Evolutionary conservation across 2,888 invertebrate species (phyloP), one percentile per base, ranked within the genome.

Genomic region (Erebia ligea): DNA sequence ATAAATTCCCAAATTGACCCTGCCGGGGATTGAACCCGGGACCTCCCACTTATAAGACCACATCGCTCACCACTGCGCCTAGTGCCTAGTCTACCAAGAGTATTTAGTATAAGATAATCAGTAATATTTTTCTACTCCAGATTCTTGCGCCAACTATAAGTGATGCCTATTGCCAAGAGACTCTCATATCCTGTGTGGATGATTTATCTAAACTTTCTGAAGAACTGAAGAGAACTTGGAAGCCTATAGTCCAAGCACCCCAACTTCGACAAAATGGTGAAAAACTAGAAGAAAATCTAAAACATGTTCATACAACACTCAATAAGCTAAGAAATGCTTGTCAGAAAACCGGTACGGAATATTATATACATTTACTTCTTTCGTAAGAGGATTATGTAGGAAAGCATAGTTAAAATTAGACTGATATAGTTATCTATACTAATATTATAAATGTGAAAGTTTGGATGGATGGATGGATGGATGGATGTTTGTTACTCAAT

Each of bases 81-180:
- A n/a, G n/a, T n/a, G n/a, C n/a, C n/a, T n/a, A n/a, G n/a, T n/a
- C n/a, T n/a, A 42, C 3, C 10, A 10, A 52, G 17, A 8, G 17
- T 17, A 17, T n/a, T 17, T n/a, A 17, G 8, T 8, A 8, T 17
- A 52, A 17, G 10, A 19, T 17, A 2, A 19, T 45, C 13, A 11
- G 13, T 17, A 17, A 19, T 11, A 54, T 54, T 0, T 54, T 13
- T 50, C 6, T 63, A 34, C 34, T 21, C 10, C 52, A 73, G 73
- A 69, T 73, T 59, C 69, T 69, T 34, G 85, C 86, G 0, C 83
- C 87, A 0, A 85, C 84, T 0, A 84, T 88, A 69, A 77, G 79
- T 21, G 86, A 89, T 76, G 81, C 86, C 0, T 85, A 85, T 79
- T 90, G 91, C 76, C 86, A 82, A 64, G 85, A 84, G 34, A 86